Percentiles rank a stretch among this genome's conserved stretches.
Evolutionary conservation across 2,888 invertebrate species (phyloP).

Genomic region (Diarsia mendica): DNA sequence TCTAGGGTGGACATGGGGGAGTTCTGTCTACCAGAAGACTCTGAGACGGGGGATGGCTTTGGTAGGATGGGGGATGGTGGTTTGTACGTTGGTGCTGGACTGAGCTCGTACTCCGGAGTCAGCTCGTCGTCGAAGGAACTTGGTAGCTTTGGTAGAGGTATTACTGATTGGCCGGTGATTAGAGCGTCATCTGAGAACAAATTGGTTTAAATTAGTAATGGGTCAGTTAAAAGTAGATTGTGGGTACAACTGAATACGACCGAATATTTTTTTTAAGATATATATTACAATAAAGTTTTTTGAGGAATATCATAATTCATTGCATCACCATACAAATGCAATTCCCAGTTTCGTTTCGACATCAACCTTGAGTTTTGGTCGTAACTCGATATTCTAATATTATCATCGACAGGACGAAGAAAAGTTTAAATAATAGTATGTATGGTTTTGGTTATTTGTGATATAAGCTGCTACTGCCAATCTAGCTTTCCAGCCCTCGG

Average conservation of each 20-base stretch:
- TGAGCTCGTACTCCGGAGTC: constrained; percentile 81
- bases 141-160: constrained; percentile 91
- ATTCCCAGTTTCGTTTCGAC: neutral
- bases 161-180: constrained; percentile 91
- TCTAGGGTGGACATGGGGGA: constrained; percentile 88
- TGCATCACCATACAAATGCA: too few species aligned
- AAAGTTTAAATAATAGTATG: neutral
- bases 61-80: constrained; percentile 83
- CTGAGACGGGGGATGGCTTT: constrained; percentile 74
- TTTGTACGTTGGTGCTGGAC: constrained; percentile 78
- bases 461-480: neutral
- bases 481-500: too few species aligned
- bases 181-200: constrained; percentile 90
- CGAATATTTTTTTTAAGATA: too few species aligned
- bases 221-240: too few species aligned
- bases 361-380: neutral
- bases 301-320: too few species aligned
- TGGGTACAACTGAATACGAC: neutral
- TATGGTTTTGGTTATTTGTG: neutral
- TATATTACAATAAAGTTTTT: too few species aligned
- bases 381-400: neutral
- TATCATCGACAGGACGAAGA: neutral
- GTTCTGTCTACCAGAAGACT: constrained; percentile 72
- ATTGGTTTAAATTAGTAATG: neutral
- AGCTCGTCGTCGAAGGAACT: constrained; percentile 86